Evolutionary conservation across 2,113 vertebrate genomes (phyloP).

Genomic region (Jacana jacana): DNA sequence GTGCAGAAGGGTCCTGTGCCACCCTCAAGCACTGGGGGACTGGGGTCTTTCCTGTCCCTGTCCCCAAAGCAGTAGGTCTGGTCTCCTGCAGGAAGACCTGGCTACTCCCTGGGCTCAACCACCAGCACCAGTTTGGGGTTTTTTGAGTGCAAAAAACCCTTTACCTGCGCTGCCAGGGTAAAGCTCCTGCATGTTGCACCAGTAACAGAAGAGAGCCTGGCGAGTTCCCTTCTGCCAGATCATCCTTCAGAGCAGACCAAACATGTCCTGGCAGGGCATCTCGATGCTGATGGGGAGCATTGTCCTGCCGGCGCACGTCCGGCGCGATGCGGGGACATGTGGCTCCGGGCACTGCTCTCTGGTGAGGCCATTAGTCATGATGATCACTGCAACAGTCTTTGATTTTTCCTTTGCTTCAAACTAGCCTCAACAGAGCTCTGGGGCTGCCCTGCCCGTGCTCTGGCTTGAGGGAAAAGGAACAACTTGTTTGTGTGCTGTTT

Average conservation of each 20-base stretch:
- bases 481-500: background rate
- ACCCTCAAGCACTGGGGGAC: fast-evolving
- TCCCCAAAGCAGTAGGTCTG: background rate
- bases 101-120: background rate
- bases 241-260: background rate
- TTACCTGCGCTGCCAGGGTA: fast-evolving
- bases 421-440: background rate
- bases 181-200: background rate
- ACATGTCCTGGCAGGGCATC: fast-evolving
- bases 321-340: background rate
- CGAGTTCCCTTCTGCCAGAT: background rate
- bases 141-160: too few relatives aligned
- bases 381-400: background rate
- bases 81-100: background rate
- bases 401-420: background rate
- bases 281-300: background rate
- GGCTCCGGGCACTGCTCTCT: background rate
- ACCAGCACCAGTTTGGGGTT: fast-evolving
- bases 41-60: background rate
- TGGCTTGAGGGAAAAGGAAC: background rate
- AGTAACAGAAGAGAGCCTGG: background rate
- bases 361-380: fast-evolving
- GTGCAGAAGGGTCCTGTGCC: background rate
- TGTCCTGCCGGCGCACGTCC: background rate
- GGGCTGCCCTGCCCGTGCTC: background rate